A percentile compares a stretch with the other conserved stretches of the same genome.
phyloP scores from a whole-genome alignment of 1,140 invertebrate genomes.

The Spodoptera litura region DNA sequence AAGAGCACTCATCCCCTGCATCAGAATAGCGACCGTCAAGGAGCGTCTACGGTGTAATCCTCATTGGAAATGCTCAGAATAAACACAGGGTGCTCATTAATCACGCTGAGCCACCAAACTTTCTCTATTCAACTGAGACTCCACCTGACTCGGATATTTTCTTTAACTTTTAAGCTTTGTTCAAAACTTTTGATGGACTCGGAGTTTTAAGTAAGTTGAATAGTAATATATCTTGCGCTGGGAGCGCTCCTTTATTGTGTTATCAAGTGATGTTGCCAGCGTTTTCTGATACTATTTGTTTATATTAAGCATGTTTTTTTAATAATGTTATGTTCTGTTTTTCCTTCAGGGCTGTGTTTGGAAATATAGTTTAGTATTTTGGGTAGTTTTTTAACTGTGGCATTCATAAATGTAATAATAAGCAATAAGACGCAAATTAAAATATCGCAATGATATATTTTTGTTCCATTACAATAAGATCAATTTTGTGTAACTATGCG shows the following conservation, averaged over 20 bases:
- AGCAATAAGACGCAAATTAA: too few species aligned
- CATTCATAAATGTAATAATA: too few species aligned
- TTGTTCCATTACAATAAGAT: too few species aligned
- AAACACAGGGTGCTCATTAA: slow-evolving; percentile 77
- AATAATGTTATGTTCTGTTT: background rate
- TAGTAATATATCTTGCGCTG: slow-evolving; percentile 82
- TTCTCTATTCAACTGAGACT: slow-evolving; percentile 77
- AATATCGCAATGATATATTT: too few species aligned
- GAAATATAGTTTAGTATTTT: background rate
- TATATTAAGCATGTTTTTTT: slow-evolving; percentile 21
- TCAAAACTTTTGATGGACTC: slow-evolving; percentile 84
- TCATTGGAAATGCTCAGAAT: slow-evolving; percentile 72
- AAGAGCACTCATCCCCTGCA: slow-evolving; percentile 5
- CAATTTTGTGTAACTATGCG: too few species aligned
- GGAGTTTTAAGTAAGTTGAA: slow-evolving; percentile 84
- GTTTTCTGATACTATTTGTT: slow-evolving; percentile 35
- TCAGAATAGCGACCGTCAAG: slow-evolving; percentile 32
- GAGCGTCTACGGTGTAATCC: slow-evolving; percentile 67
- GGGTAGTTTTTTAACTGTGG: too few species aligned
- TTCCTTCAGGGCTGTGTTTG: background rate
- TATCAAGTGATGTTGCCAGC: slow-evolving; percentile 49
- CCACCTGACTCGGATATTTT: slow-evolving; percentile 83
- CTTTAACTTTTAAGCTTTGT: slow-evolving; percentile 85
- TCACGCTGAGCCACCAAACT: slow-evolving; percentile 73
- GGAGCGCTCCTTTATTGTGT: slow-evolving; percentile 59